Evolutionary conservation across 2,797 vertebrate species (phyloP).

Genomic region (Triplophysa bombifrons): DNA sequence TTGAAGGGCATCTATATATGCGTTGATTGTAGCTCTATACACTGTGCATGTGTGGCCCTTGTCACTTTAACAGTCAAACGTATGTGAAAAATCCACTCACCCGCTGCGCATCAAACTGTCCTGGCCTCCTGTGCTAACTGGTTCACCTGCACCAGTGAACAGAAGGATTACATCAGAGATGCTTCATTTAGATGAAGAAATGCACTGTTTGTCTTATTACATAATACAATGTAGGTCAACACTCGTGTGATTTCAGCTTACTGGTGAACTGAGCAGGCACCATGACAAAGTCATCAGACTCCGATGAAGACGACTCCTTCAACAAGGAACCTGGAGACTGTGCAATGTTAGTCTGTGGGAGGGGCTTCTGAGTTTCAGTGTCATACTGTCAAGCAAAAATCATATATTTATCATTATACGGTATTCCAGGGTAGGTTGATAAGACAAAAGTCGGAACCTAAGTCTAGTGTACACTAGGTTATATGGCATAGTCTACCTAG

Average conservation of each 20-base stretch:
- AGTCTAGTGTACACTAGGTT: neutral
- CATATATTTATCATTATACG: too few species aligned
- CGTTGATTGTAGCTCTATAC: neutral
- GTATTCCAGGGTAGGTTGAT: neutral
- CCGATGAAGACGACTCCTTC: conserved; percentile 79
- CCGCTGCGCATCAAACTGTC: conserved; percentile 88
- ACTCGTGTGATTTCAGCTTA: conserved; percentile 62
- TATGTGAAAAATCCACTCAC: conserved; percentile 72
- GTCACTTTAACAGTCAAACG: conserved; percentile 6
- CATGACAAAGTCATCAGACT: conserved; percentile 92
- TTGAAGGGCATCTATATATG: neutral
- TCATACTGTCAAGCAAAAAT: conserved; percentile 75
- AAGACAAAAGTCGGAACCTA: neutral
- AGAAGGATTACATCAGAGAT: neutral
- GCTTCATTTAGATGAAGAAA: neutral
- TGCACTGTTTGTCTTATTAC: neutral
- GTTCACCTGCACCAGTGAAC: conserved; percentile 76
- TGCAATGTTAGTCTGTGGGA: conserved; percentile 76
- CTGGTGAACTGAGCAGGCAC: conserved; percentile 88
- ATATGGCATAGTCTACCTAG: neutral
- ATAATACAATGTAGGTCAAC: conserved; percentile 11
- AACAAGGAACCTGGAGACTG: conserved; percentile 76
- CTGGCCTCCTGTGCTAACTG: conserved; percentile 77
- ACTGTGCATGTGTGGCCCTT: neutral
- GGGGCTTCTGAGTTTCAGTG: conserved; percentile 81